Conservation (phyloP, 2,888 invertebrate species). For the Therioaphis trifolii region DNA sequence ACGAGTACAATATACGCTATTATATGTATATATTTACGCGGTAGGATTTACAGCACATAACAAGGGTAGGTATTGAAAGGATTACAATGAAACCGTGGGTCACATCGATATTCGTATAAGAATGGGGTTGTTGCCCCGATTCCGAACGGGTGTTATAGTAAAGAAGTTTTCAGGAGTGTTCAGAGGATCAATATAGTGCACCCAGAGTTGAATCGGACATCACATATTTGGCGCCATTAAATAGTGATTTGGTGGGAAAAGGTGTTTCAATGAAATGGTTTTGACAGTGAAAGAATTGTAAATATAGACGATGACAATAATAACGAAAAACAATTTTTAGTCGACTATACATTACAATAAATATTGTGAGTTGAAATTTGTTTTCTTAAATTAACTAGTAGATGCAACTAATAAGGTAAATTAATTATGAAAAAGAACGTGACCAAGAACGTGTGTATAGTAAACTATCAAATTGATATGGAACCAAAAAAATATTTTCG, state of each 20-base stretch:
- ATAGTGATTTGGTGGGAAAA: slow-evolving; percentile 35
- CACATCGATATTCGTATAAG: background rate
- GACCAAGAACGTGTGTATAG: background rate
- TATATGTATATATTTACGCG: background rate
- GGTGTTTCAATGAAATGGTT: slow-evolving; percentile 6
- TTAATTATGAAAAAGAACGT: too few relatives aligned
- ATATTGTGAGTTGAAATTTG: too few relatives aligned
- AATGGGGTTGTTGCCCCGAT: slow-evolving; percentile 48
- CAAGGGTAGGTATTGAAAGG: slow-evolving; percentile 13
- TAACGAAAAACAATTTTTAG: too few relatives aligned
- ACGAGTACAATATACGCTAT: background rate
- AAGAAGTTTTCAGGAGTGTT: slow-evolving; percentile 19
- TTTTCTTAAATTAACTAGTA: too few relatives aligned
- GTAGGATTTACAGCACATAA: background rate
- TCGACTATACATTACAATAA: too few relatives aligned
- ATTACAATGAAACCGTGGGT: slow-evolving; percentile 34
- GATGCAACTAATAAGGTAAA: too few relatives aligned
- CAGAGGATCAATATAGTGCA: slow-evolving; percentile 12
- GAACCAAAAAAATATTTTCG: background rate
- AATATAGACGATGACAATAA: background rate
- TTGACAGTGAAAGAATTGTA: background rate
- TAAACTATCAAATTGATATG: background rate
- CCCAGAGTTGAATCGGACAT: background rate
- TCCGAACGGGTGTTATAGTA: slow-evolving; percentile 48
- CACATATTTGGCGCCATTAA: slow-evolving; percentile 39